Evolutionary conservation across 2,797 vertebrate genomes (phyloP), one percentile per base, ranked within the genome.

Genomic region (Oryzias dopingdopingensis): DNA sequence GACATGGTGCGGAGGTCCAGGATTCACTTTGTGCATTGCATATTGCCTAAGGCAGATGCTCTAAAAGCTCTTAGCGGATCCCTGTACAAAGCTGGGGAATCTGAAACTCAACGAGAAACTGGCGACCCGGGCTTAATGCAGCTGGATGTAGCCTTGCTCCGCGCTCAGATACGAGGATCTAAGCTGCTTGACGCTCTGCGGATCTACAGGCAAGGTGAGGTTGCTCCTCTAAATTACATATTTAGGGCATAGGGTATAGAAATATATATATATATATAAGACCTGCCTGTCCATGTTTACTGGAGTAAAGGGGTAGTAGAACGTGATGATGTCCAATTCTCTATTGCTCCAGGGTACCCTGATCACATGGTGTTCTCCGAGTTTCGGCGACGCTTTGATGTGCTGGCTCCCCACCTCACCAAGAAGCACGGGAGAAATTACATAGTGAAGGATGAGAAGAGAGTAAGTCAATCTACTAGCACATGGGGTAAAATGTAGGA

Each of bases 341-440:
- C 46, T 52, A 65, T 62, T 63, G 71, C 52, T 47, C 12, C 87
- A 99, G 97, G 97, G 51, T 99, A 96, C 69, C 97, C 97, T 0
- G 96, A 98, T 83, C 95, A 98, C 89, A 94, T 97, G 97, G 95
- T 96, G 52, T 99, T 98, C 80, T 95, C 96, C 0, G 96, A 99
- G 89, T 99, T 99, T 82, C 94, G 97, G 4, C 91, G 95, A 0
- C 94, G 95, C 56, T 99, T 99, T 6, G 96, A 99, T 0, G 92
- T 99, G 70, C 89, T 99, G 82, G 95, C 95, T 24, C 97, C 96
- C 0, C 97, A 99, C 76, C 91, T 99, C 80, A 95, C 94, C 81
- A 99, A 99, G 91, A 99, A 99, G 71, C 95, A 94, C 0, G 97
- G 97, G 13, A 93, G 95, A 70, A 96, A 97, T 90, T 98, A 96